Base-by-base conservation (phyloP, 2,888 invertebrate genomes). In the Eupsilia transversa region DNA sequence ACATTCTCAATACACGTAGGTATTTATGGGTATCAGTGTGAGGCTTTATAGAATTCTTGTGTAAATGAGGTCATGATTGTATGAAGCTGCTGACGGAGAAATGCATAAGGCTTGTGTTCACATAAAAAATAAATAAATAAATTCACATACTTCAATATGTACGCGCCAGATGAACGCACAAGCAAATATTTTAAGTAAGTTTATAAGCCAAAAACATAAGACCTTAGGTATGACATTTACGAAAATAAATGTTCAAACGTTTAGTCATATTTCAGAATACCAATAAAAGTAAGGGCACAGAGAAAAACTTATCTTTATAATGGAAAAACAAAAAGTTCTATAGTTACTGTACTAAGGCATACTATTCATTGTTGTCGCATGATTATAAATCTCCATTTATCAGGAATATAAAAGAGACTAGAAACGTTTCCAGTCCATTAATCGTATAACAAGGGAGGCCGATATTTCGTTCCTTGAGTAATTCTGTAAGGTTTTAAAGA, bases 301-400 rank as follows among this genome's bases (percentile, higher is more conserved):
- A 80, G n/a, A 65, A 69, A 54, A 75, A 74, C 60, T 56, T 79
- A 54, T 80, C 35, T 61, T 23, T 43, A 12, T 52, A 72, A 82
- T 67, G 27, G 17, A 52, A 72, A 61, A 57, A 81, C 52, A 68
- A 60, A 52, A 59, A 46, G 27, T 66, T n/a, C 35, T 56, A 43
- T 70, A 70, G 41, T 30, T 27, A 61, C 46, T 35, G 23, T 65
- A 57, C n/a, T 35, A 81, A 33, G 20, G 60, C 38, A 12, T 77
- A 63, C 27, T 69, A 59, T 82, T 71, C 65, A 79, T 71, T 35
- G 61, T 67, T 38, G 71, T 61, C 54, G 20, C 54, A 33, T 38
- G 63, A 68, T 72, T 66, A 84, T 77, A 70, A 76, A 82, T 84
- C 80, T 80, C 68, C 60, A 73, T 73, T 79, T 73, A 80, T 46